Percentiles rank a stretch among this genome's conserved stretches.
These are phyloP conservation scores for Lasioglossum oenotherae DNA, from an alignment of 2,888 invertebrate species.

Conservation along the genomic window DNA sequence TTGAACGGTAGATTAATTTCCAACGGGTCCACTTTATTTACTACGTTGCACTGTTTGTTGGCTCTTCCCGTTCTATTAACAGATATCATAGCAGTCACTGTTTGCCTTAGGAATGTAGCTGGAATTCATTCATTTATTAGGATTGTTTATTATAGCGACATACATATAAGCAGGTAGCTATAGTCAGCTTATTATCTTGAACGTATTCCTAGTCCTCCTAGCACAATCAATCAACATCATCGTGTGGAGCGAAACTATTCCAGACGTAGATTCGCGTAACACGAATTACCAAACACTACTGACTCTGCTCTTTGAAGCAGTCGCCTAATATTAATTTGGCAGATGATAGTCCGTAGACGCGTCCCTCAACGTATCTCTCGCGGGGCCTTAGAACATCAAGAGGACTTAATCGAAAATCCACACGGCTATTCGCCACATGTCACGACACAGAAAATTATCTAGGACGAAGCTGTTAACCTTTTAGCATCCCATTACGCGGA, in stretches of 20 bases:
- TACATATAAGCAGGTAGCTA: too few relatives aligned
- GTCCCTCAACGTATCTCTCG: background rate
- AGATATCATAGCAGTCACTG: too few relatives aligned
- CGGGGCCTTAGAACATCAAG: background rate
- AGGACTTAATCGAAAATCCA: background rate
- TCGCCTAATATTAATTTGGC: slow-evolving; percentile 7
- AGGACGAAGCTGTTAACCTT: background rate
- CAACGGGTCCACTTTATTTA: background rate
- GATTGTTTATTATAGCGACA: background rate
- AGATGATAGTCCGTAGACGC: slow-evolving; percentile 7
- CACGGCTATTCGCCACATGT: background rate
- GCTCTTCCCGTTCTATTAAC: background rate
- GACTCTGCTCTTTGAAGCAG: slow-evolving; percentile 4
- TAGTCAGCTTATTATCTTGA: background rate
- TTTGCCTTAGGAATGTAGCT: background rate
- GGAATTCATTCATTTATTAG: background rate
- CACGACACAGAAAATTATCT: background rate
- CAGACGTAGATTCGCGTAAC: background rate
- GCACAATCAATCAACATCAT: background rate
- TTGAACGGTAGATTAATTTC: background rate
- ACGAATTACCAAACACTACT: background rate
- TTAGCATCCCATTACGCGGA: background rate
- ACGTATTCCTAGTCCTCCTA: background rate
- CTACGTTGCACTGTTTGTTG: background rate
- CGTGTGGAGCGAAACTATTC: background rate